Evolutionary conservation across 2,797 vertebrate genomes (phyloP), one percentile per base, ranked within the genome.

Genomic region (Silurus aristotelis): DNA sequence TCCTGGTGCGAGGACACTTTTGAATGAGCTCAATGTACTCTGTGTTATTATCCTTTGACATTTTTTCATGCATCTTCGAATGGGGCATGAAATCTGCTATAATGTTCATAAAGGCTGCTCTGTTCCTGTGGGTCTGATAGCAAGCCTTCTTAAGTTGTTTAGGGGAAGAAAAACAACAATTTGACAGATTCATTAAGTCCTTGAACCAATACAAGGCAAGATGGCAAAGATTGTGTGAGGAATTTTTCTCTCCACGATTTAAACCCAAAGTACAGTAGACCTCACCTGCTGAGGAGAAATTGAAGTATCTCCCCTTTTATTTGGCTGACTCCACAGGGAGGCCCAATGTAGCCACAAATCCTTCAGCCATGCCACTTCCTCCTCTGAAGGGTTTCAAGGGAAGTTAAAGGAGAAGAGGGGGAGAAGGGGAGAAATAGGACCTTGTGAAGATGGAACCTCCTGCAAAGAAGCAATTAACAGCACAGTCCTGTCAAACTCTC

Each of bases 401-500:
- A 83, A 78, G 70, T 38, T 38, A 38, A 38, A 38, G 13, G 86
- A 89, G 91, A 91, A 89, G 90, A 90, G 90, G 90, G 90, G 92
- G 90, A 88, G 89, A 89, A 91, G 88, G 89, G 89, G 91, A 17
- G 19, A 48, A 81, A 55, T 76, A 60, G 73, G 91, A 90, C 92
- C 88, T 92, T 91, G 93, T 94, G 93, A 94, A 93, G 93, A 94
- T 80, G 83, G 92, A 87, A 90, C 92, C 94, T 93, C 94, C 94
- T 90, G 93, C 92, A 90, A 94, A 92, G 94, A 95, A 94, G 94
- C 94, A 96, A 95, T 96, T 96, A 96, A 94, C 94, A 93, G 92
- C 90, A 90, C 84, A 89, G 93, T 90, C 92, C 92, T 94, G 93
- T 94, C 94, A 95, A 94, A 92, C 92, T 93, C 91, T 86, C 43